Base-by-base conservation (phyloP, 2,797 vertebrate genomes). In the Poecilia velifera region DNA sequence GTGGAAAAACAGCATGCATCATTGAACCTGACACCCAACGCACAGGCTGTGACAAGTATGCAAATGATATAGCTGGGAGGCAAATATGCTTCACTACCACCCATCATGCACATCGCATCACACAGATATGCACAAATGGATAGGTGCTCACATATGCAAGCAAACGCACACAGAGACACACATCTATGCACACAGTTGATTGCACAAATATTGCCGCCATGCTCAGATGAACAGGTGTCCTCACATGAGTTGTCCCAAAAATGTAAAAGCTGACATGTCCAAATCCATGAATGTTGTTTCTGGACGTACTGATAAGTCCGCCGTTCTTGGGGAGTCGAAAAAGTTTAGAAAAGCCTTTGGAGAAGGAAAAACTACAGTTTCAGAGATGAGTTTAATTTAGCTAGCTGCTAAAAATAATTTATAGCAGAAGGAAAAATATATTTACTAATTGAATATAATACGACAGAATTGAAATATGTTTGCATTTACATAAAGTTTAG, bases 41-140 rank as follows among this genome's bases (percentile, higher is more conserved):
- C 92, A 92, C 85, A 88, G 84, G 82, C 86, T 88, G 87, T 90
- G 91, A 92, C 91, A 91, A 92, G 90, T 92, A 94, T 93, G 93
- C 92, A 95, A 93, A 95, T 94, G 82, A 91, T 90, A 87, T 92
- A 82, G 88, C 90, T 91, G 47, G 77, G 83, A 92, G 93, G 92
- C 86, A 92, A 92, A 93, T 91, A 90, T 90, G 89, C 92, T 92
- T 91, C 90, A 89, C 87, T 85, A 84, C 84, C 87, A 76, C 89
- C 89, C 88, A 92, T 93, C 91, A 92, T 87, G 89, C 91, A 92
- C 91, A 88, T 91, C 90, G 88, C 78, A 86, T 93, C 92, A 90
- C 92, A 89, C 86, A 83, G 87, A 87, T 88, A 84, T 70, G 81
- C 85, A 82, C 90, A 91, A 90, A 92, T 88, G 88, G 86, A 85